A percentile compares a stretch with the other conserved stretches of the same genome.
These are phyloP conservation scores for Telmatochromis brichardi DNA, from an alignment of 2,113 vertebrate genomes.

Conservation along the genomic window DNA sequence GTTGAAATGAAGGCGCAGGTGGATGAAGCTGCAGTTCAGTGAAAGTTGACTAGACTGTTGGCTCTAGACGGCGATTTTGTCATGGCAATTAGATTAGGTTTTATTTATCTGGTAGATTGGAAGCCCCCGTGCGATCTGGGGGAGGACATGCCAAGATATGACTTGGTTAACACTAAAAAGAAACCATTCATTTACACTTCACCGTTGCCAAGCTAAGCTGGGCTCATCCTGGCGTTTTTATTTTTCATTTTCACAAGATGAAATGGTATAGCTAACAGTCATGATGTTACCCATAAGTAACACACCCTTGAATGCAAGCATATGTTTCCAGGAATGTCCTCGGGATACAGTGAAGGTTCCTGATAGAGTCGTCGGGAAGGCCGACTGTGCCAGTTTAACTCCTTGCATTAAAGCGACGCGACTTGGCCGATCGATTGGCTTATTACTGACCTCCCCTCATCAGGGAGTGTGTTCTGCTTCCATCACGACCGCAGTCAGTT, in stretches of 20 bases:
- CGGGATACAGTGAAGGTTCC: background rate
- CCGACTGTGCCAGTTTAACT: slow-evolving; percentile 38
- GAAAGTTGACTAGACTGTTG: background rate
- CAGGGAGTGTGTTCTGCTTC: slow-evolving; percentile 47
- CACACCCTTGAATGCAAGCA: background rate
- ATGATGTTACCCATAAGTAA: background rate
- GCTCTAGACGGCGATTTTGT: background rate
- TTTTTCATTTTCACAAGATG: background rate
- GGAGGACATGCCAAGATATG: background rate
- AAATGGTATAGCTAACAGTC: background rate
- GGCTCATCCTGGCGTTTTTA: background rate
- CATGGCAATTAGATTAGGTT: background rate
- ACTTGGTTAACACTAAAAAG: slow-evolving; percentile 17
- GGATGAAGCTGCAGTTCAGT: background rate
- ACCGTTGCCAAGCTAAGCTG: background rate
- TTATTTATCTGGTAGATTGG: background rate
- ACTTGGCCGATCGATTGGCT: slow-evolving; percentile 55
- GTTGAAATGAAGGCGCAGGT: background rate
- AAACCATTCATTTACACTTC: slow-evolving; percentile 13
- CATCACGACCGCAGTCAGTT: slow-evolving; percentile 50
- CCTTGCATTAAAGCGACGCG: slow-evolving; percentile 19
- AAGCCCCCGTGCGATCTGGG: background rate
- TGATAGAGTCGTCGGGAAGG: slow-evolving; percentile 26
- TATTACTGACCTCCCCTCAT: slow-evolving; percentile 53
- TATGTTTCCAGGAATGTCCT: background rate